Evolutionary conservation across 1,140 invertebrate genomes (phyloP), one percentile per base, ranked within the genome.

Genomic region (Drosophila willistoni): DNA sequence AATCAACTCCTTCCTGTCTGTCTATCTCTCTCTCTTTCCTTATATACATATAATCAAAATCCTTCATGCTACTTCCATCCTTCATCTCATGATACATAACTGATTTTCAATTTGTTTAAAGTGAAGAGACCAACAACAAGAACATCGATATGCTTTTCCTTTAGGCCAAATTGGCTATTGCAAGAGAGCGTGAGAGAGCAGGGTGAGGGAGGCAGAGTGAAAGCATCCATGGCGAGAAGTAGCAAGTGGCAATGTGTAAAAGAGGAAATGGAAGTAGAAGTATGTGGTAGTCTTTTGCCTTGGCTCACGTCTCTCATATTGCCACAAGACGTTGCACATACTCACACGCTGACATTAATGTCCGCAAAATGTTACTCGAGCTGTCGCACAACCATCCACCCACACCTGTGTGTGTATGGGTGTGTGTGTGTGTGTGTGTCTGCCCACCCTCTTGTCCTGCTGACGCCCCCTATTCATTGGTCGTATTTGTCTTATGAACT

Each of bases 401-500:
- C 64, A 42, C 19, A 62, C 60, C 14, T n/a, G 44, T 22, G 17
- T 22, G 17, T 47, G 7, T 10, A 7, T 9, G 42, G 19, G 19
- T n/a, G 44, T 22, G 17, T n/a, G 17, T 22, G 17, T n/a, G 44
- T 22, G 17, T 22, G 44, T 51, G 17, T 12, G 9, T 9, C 14
- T 17, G 17, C 10, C 1, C n/a, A 57, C 55, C 44, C 44, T 47
- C 7, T 25, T 14, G 44, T 22, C 33, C 54, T 5, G 9, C 34
- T 10, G 34, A 9, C 34, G 34, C 10, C 12, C 60, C n/a, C 22
- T 60, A 60, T 54, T 19, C 79, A 59, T 71, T 81, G 82, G 80
- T 83, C 80, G 73, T 83, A 83, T 83, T 83, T 83, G 81, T 83
- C 81, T 83, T 83, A 83, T 83, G 81, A 83, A 83, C 81, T 83